Conservation (phyloP, 2,888 invertebrate genomes). For the Scaptomyza flava region DNA sequence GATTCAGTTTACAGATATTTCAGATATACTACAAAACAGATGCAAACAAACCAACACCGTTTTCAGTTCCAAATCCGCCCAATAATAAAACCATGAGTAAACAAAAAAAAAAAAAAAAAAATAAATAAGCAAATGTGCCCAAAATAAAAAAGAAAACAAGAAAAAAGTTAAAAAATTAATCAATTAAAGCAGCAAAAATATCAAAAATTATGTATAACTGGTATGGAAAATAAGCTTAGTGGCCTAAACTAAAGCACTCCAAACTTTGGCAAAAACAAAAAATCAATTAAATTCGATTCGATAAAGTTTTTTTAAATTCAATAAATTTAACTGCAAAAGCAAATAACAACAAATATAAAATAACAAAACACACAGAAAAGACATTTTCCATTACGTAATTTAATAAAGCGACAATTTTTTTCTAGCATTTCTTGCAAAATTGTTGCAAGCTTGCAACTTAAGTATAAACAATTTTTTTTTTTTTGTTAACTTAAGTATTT, state of each 20-base stretch:
- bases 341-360: no score
- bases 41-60: slow-evolving; percentile 57
- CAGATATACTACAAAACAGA: slow-evolving; percentile 24
- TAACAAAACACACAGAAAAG: no score
- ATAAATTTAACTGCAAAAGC: slow-evolving; percentile 37
- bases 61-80: slow-evolving; percentile 77
- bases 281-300: slow-evolving; percentile 28
- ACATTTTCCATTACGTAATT: slow-evolving; percentile 43
- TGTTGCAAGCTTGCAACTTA: slow-evolving; percentile 48
- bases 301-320: slow-evolving; percentile 49
- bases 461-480: slow-evolving; percentile 39
- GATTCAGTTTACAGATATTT: slow-evolving; percentile 47
- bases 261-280: slow-evolving; percentile 59
- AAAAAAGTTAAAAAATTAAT: slow-evolving; percentile 19
- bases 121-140: slow-evolving; percentile 66
- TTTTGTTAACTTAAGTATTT: slow-evolving; percentile 58
- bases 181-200: slow-evolving; percentile 70
- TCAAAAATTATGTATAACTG: slow-evolving; percentile 55
- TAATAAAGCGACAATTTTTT: slow-evolving; percentile 47
- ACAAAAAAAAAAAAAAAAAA: slow-evolving; percentile 5
- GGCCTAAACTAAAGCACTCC: slow-evolving; percentile 65
- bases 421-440: slow-evolving; percentile 64
- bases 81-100: slow-evolving; percentile 39
- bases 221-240: slow-evolving; percentile 42
- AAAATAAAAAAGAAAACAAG: slow-evolving; percentile 30